A percentile compares a stretch with the other conserved stretches of the same genome.
Evolutionary conservation across 2,888 invertebrate genomes (phyloP).

Genomic region (Agrochola circellaris): DNA sequence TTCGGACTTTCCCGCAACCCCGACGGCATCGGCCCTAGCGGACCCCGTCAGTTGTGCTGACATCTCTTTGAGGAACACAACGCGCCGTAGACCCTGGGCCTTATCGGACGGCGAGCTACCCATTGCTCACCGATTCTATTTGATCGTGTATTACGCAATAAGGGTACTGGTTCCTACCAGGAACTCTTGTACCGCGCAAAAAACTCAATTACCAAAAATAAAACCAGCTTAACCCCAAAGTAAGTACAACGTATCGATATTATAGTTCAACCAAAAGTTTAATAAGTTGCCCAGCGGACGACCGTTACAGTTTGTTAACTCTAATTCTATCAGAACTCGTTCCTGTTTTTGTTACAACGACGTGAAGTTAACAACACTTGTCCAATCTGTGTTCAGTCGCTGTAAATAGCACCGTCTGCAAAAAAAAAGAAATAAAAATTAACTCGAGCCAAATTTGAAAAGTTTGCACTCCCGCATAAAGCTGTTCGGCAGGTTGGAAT

Average conservation of each 20-base stretch:
- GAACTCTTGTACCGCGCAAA: not conserved
- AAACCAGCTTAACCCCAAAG: not conserved
- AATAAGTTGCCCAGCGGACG: slow-evolving; percentile 70
- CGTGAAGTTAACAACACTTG: slow-evolving; percentile 70
- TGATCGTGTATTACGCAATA: too few species aligned
- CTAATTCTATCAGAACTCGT: slow-evolving; percentile 75
- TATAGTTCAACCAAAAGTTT: slow-evolving; percentile 70
- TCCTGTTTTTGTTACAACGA: slow-evolving; percentile 69
- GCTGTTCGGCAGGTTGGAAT: slow-evolving; percentile 35
- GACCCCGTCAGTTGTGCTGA: too few species aligned
- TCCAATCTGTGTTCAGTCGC: slow-evolving; percentile 60
- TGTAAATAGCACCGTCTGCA: slow-evolving; percentile 58
- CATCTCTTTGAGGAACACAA: too few species aligned
- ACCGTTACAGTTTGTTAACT: slow-evolving; percentile 75
- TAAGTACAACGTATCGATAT: slow-evolving; percentile 31
- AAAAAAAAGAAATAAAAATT: slow-evolving; percentile 58
- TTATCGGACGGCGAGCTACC: too few species aligned
- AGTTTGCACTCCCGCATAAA: slow-evolving; percentile 48
- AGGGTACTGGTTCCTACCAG: too few species aligned
- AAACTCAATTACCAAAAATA: not conserved
- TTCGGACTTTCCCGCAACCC: too few species aligned
- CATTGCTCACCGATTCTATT: too few species aligned
- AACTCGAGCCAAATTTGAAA: slow-evolving; percentile 55
- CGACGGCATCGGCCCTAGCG: too few species aligned
- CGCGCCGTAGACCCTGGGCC: too few species aligned